Conservation (phyloP, 2,797 vertebrate genomes). For the Lates japonicus region DNA sequence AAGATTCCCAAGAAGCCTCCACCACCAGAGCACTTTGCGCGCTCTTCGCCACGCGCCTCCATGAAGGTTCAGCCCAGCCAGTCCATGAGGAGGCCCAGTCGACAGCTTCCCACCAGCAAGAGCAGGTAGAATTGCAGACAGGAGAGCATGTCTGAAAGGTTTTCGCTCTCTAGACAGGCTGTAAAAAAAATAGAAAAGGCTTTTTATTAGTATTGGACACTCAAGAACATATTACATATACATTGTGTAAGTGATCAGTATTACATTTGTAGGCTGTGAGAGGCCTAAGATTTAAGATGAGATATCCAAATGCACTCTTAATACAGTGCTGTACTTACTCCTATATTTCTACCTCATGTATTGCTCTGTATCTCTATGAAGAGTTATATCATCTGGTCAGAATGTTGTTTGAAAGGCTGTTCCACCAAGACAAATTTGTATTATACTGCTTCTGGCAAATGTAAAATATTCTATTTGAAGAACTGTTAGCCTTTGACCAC, state of each 20-base stretch:
- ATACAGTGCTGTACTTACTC: not conserved
- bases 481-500: not conserved
- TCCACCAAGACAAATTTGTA: not conserved
- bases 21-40: slow-evolving; percentile 92
- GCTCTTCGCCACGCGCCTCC: slow-evolving; percentile 95
- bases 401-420: not conserved
- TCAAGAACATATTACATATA: not conserved
- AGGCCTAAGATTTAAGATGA: not conserved
- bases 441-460: not conserved
- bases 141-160: not conserved
- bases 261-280: not conserved
- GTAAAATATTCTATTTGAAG: not conserved
- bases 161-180: not conserved
- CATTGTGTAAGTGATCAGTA: not conserved
- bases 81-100: slow-evolving; percentile 94
- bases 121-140: slow-evolving; percentile 88
- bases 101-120: slow-evolving; percentile 96
- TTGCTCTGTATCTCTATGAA: not conserved
- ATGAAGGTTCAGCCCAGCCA: slow-evolving; percentile 97
- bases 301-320: not conserved
- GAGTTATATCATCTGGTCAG: not conserved
- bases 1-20: slow-evolving; percentile 99
- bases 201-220: too few relatives aligned
- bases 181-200: not conserved
- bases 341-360: not conserved